phyloP scores from a whole-genome alignment of 2,888 invertebrate genomes.

The Pandemis corylana region DNA sequence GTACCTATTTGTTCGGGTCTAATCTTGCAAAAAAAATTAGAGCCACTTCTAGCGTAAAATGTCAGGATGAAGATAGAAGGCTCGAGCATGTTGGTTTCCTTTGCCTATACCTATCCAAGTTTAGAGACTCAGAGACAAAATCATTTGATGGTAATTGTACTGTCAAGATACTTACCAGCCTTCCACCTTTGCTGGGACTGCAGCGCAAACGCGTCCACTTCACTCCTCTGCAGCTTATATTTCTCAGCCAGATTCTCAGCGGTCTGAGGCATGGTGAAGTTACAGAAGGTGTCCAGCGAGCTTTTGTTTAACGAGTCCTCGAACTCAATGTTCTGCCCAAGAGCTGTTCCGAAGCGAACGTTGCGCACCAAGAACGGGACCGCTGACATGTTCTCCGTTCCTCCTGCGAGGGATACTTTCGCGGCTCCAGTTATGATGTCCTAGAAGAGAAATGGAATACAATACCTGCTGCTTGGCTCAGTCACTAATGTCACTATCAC shows the following conservation, averaged over 20 bases:
- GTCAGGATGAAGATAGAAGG: too few relatives aligned
- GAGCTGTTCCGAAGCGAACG: conserved; percentile 92
- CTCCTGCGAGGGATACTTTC: conserved; percentile 94
- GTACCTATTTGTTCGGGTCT: too few relatives aligned
- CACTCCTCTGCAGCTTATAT: conserved; percentile 90
- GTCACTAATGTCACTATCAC: too few relatives aligned
- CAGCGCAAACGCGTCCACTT: conserved; percentile 93
- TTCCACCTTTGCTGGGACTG: conserved; percentile 95
- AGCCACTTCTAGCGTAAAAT: too few relatives aligned
- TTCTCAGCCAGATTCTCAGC: conserved; percentile 96
- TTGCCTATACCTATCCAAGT: too few relatives aligned
- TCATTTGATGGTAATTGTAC: too few relatives aligned
- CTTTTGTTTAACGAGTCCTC: conserved; percentile 91
- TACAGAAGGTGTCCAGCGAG: conserved; percentile 93
- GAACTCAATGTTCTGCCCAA: conserved; percentile 90
- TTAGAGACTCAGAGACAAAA: too few relatives aligned
- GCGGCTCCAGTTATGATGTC: conserved; percentile 94
- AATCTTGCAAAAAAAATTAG: too few relatives aligned
- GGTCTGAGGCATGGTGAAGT: conserved; percentile 97
- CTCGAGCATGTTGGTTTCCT: too few relatives aligned
- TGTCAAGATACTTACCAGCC: conserved; percentile 82
- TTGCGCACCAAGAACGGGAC: conserved; percentile 93
- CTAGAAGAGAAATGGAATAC: conserved; percentile 70
- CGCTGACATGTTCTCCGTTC: conserved; percentile 97
- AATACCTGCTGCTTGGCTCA: neutral